Base-by-base conservation (phyloP, 2,113 vertebrate genomes). In the Oostethus manadensis region DNA sequence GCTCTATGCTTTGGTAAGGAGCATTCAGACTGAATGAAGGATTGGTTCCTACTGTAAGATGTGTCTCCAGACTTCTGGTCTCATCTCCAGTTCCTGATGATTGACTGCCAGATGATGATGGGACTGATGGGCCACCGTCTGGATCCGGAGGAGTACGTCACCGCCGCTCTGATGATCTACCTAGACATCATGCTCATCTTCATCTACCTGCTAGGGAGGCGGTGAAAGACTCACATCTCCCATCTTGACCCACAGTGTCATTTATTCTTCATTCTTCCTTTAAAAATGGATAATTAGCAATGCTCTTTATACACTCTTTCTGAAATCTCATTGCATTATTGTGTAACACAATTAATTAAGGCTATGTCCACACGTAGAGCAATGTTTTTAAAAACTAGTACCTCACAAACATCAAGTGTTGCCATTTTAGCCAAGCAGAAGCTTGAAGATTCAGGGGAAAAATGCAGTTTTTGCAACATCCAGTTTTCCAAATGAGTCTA, bases 161-260 rank as follows among this genome's bases (percentile, higher is more conserved):
- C 51, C 0, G 86, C 80, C 15, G 86, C 89, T 8, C 82, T 92
- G 42, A 70, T 20, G 6, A 74, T 92, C 60, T 90, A 92, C 75
- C 71, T 91, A 58, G 90, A 90, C 70, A 67, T 90, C 21, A 50
- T 89, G 45, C 68, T 82, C 38, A 88, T 91, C 67, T 90, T 91
- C 78, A 82, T 90, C 57, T 88, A 75, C 79, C 76, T 92, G 20
- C 73, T 91, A 48, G 69, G 86, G 66, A 61, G 58, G 77, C 73
- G 66, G 43, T 83, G 76, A 82, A 71, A 48, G 18, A 21, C 9
- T 8, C 10, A 57, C 7, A 33, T 3, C 51, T 33, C 47, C 4
- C 42, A 8, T 1, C 0, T 67, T 44, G 66, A 51, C 59, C 53
- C 44, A 38, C 14, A 42, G 9, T 60, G 51, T 48, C 33, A 5